Evolutionary conservation across 2,113 vertebrate genomes (phyloP).

Genomic region (Nyctibius bracteatus): DNA sequence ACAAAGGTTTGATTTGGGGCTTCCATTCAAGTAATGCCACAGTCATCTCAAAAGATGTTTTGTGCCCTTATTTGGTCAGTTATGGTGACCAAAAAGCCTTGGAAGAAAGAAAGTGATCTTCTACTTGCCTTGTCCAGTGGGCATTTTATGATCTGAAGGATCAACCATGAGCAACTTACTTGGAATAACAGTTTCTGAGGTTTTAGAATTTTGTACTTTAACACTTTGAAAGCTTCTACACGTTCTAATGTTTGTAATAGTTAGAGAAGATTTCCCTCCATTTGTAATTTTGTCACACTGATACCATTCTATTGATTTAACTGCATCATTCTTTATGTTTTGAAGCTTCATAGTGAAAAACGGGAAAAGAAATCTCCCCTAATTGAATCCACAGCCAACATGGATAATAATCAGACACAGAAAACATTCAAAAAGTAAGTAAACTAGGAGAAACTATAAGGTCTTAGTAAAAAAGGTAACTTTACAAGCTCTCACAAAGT

Average conservation of each 20-base stretch:
- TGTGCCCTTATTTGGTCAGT: background rate
- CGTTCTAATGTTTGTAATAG: background rate
- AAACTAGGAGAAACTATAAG: background rate
- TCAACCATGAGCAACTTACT: background rate
- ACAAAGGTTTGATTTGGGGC: background rate
- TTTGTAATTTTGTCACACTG: background rate
- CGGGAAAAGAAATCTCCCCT: constrained; percentile 94
- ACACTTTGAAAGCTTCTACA: background rate
- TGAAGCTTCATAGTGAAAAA: constrained; percentile 91
- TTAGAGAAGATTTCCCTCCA: background rate
- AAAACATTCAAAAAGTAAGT: constrained; percentile 92
- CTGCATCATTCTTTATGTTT: background rate
- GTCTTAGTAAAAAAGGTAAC: background rate
- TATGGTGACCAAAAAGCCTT: background rate
- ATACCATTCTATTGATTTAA: background rate
- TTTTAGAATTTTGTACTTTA: background rate
- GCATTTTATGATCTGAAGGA: background rate
- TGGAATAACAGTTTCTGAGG: background rate
- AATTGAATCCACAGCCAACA: constrained; percentile 91
- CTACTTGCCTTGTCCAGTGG: background rate
- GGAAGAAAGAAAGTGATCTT: background rate
- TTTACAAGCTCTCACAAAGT: background rate
- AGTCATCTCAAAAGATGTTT: background rate
- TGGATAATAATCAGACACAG: constrained; percentile 94
- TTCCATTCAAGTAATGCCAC: background rate